Percentiles rank a stretch among this genome's conserved stretches.
phyloP scores from a whole-genome alignment of 2,113 vertebrate genomes.

The Myiozetetes cayanensis region DNA sequence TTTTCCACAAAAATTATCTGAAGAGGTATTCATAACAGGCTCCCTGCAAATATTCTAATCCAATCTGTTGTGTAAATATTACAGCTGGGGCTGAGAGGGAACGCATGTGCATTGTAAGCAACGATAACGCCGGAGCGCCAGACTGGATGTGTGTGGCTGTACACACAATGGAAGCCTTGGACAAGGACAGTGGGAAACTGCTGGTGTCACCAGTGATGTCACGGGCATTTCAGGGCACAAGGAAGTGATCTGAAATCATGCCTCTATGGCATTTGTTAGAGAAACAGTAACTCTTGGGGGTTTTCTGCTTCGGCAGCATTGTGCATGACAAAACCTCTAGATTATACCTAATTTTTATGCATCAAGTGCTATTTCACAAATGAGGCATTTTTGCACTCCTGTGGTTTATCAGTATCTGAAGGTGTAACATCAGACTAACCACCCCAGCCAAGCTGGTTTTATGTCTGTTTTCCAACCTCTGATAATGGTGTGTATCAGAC shows the following conservation, averaged over 20 bases:
- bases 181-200: neutral
- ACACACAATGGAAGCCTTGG: neutral
- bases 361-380: neutral
- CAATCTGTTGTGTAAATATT: slow-evolving; percentile 61
- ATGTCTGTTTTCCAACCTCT: neutral
- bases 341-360: neutral
- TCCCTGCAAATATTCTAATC: slow-evolving; percentile 16
- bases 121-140: accelerated
- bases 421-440: neutral
- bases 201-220: neutral
- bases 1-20: slow-evolving; percentile 33
- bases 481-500: neutral
- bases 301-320: neutral
- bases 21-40: slow-evolving; percentile 15
- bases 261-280: neutral
- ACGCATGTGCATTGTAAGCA: neutral
- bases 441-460: neutral
- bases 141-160: neutral
- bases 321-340: neutral
- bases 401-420: neutral
- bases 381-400: neutral
- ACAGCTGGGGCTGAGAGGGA: neutral
- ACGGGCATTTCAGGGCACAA: accelerated
- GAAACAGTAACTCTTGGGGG: neutral
- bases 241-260: neutral